Conservation (phyloP, 2,113 vertebrate species). For the Cettia cetti region DNA sequence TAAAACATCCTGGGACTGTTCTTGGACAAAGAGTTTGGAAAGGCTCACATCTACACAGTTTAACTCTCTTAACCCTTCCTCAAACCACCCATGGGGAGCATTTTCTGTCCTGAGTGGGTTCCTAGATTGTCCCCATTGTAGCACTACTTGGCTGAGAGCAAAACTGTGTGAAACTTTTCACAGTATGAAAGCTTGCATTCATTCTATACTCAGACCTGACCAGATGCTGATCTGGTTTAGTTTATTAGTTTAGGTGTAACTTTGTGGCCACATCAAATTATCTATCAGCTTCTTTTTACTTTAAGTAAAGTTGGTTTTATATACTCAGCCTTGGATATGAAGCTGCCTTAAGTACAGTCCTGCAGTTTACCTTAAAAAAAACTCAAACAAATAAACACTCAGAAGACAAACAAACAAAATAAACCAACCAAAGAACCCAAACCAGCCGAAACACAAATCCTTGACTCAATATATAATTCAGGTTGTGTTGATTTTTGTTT, state of each 20-base stretch:
- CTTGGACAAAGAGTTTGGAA: not conserved
- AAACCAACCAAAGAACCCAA: not conserved
- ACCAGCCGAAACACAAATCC: fast-evolving
- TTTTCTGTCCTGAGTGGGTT: not conserved
- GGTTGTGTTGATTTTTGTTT: not conserved
- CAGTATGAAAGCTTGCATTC: not conserved
- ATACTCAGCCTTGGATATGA: not conserved
- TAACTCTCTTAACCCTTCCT: not conserved
- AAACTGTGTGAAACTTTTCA: not conserved
- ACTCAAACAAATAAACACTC: not conserved
- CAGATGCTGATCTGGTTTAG: not conserved
- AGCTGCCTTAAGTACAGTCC: not conserved
- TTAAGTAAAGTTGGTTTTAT: not conserved
- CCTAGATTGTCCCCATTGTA: not conserved
- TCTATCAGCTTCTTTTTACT: not conserved
- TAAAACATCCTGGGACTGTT: not conserved
- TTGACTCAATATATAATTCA: not conserved
- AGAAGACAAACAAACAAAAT: not conserved
- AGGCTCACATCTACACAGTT: not conserved
- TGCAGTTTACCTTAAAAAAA: not conserved
- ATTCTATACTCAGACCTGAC: not conserved
- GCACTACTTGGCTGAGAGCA: not conserved
- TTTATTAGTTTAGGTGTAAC: not conserved
- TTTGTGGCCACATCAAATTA: not conserved
- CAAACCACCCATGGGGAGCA: not conserved